Base-by-base conservation (phyloP, 1,140 invertebrate genomes). In the Chironomus tepperi region DNA sequence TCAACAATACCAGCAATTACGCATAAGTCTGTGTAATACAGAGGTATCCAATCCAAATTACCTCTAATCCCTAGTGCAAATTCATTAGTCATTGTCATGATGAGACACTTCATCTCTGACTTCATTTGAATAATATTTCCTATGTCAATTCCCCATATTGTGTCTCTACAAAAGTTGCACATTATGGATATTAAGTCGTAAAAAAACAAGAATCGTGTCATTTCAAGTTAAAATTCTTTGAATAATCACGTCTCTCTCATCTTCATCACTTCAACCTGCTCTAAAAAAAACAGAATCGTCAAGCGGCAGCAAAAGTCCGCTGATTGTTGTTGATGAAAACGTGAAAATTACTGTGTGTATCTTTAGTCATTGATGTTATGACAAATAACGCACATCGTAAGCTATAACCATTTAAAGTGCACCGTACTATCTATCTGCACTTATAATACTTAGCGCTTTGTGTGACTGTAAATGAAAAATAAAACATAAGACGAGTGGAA, bases 181-280 rank as follows among this genome's bases (percentile, higher is more conserved):
- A 70, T 70, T 70, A 70, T 70, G 65, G 19, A 10, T 70, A 70
- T 70, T 70, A 70, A 70, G 65, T 70, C 65, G 65, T 70, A 70
- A 70, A 70, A 70, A 3, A 18, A 70, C 18, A 19, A 70, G 65
- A 70, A 70, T 70, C 65, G 65, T 70, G 65, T 70, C 65, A 70
- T 18, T 70, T 70, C 16, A 19, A 57, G 47, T 5, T 5, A 5
- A 70, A 70, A 70, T 70, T 70, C 18, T 16, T 70, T 70, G 18
- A 70, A 70, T 70, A 70, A 70, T 70, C 65, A 70, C 65, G 65
- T 70, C 18, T 18, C 65, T 18, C n/a, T 57, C 47, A 12, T 34
- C 24, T 34, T 15, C 12, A 15, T 15, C 47, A n/a, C 15, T 57
- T 10, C 47, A 57, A 34, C 24, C 12, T 57, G 47, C 47, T 57